Conservation (phyloP, 2,888 invertebrate genomes). For the Campoplex nolae region DNA sequence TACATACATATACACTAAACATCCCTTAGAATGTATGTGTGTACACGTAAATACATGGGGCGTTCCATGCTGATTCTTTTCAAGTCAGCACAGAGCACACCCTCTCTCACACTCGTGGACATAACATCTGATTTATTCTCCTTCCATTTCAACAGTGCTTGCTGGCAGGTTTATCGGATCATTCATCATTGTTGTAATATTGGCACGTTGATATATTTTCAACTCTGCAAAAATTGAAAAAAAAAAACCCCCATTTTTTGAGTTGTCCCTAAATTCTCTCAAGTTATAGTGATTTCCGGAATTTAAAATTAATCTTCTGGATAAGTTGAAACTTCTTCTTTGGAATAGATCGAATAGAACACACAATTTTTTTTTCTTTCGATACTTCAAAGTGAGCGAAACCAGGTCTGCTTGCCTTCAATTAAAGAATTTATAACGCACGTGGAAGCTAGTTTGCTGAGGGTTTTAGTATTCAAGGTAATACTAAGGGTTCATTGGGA, state of each 20-base stretch:
- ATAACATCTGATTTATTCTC: conserved; percentile 7
- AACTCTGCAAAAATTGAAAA: too few species aligned
- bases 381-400: not conserved
- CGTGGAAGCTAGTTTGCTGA: not conserved
- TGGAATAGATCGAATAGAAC: not conserved
- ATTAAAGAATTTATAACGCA: not conserved
- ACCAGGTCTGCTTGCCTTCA: not conserved
- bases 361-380: not conserved
- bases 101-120: not conserved
- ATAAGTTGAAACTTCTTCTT: not conserved
- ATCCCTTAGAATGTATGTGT: conserved; percentile 38
- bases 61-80: conserved; percentile 8
- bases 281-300: too few species aligned
- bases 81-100: not conserved
- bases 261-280: too few species aligned
- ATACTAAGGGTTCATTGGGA: not conserved
- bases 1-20: conserved; percentile 22
- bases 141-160: not conserved
- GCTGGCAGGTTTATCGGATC: not conserved
- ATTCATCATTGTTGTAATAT: not conserved
- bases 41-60: conserved; percentile 33
- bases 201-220: not conserved
- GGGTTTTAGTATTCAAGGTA: not conserved
- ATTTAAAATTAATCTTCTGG: too few species aligned
- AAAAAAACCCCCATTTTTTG: too few species aligned